Percentiles rank a stretch among this genome's conserved stretches.
These are phyloP conservation scores for Alethe diademata DNA, from an alignment of 2,113 vertebrate species.

Conservation along the genomic window DNA sequence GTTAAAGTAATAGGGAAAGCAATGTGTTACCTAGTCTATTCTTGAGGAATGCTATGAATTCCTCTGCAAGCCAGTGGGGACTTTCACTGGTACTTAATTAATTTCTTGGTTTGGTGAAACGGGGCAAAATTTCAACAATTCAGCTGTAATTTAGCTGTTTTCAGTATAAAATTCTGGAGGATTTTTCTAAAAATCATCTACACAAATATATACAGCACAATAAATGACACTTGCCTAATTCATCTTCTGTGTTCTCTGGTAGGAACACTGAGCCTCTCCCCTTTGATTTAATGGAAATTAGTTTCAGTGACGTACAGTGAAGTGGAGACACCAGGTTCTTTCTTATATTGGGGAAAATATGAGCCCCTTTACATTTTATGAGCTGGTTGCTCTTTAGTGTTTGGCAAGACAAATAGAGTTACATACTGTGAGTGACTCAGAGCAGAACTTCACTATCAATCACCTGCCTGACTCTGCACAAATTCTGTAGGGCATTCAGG, in stretches of 20 bases:
- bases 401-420: slow-evolving; percentile 86
- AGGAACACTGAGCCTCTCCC: neutral
- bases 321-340: slow-evolving; percentile 42
- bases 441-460: slow-evolving; percentile 81
- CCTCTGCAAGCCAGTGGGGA: neutral
- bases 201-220: neutral
- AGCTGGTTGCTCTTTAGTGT: slow-evolving; percentile 74
- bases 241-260: neutral
- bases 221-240: neutral
- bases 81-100: neutral
- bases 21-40: neutral
- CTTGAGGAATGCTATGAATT: neutral
- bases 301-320: slow-evolving; percentile 31
- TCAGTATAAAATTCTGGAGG: neutral
- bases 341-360: slow-evolving; percentile 66
- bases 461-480: slow-evolving; percentile 75
- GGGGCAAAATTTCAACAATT: neutral
- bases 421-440: slow-evolving; percentile 79
- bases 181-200: neutral
- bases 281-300: slow-evolving; percentile 66
- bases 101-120: neutral
- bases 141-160: neutral
- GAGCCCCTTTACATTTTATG: slow-evolving; percentile 73
- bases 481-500: slow-evolving; percentile 85
- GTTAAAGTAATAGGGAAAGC: neutral